These are phyloP conservation scores for Ciconia boyciana DNA, from an alignment of 2,113 vertebrate species.

Conservation along the genomic window DNA sequence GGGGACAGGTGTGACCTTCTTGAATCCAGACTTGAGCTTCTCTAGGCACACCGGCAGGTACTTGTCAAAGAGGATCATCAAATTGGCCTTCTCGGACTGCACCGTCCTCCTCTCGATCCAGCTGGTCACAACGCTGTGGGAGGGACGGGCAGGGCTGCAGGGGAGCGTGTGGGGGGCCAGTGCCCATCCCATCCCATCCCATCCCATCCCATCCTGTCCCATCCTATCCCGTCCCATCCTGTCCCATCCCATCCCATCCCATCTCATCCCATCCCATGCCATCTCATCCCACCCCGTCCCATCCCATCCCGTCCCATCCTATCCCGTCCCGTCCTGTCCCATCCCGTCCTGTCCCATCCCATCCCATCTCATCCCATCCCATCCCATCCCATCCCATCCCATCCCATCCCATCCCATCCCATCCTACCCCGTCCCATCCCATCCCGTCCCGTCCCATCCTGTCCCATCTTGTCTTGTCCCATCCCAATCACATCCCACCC, in stretches of 20 bases:
- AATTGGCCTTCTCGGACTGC: slow-evolving; percentile 75
- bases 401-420: too few species aligned
- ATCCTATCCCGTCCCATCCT: background rate
- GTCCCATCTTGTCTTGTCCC: background rate
- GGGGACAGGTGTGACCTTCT: slow-evolving; percentile 71
- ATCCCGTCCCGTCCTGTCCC: too few species aligned
- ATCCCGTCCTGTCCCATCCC: too few species aligned
- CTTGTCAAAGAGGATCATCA: slow-evolving; percentile 79
- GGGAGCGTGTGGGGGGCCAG: accelerated
- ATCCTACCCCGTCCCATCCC: too few species aligned
- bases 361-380: too few species aligned
- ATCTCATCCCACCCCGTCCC: too few species aligned
- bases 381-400: too few species aligned
- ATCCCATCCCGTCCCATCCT: too few species aligned
- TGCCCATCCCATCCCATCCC: accelerated
- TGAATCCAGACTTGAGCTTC: slow-evolving; percentile 70
- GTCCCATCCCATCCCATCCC: too few species aligned
- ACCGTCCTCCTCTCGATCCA: slow-evolving; percentile 76
- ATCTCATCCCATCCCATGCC: background rate
- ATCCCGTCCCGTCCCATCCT: background rate
- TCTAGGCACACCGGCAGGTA: slow-evolving; percentile 79
- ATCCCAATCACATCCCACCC: background rate
- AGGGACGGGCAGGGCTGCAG: background rate
- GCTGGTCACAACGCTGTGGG: slow-evolving; percentile 75
- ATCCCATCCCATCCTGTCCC: background rate